These are phyloP conservation scores for Leuctra nigra DNA, from an alignment of 2,888 invertebrate species.

Conservation along the genomic window DNA sequence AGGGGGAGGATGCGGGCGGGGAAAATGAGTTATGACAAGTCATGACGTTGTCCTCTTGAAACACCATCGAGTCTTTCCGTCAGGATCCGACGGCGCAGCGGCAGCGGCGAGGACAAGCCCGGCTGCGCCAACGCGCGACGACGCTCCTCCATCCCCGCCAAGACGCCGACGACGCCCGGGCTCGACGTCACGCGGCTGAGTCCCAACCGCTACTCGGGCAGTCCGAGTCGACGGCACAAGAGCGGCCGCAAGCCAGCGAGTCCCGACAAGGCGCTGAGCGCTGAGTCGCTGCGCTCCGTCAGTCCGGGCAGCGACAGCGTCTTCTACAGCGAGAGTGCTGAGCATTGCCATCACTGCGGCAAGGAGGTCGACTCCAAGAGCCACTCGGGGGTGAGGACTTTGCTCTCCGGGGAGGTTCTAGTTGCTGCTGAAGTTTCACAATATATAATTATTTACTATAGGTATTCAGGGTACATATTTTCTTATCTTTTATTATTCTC, in stretches of 20 bases:
- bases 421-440: no score
- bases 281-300: constrained; percentile 80
- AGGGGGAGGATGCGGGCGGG: no score
- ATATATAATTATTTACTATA: no score
- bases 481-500: no score
- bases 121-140: constrained; percentile 19
- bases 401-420: no score
- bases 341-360: constrained; percentile 69
- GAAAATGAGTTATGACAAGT: no score
- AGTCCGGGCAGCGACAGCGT: constrained; percentile 88
- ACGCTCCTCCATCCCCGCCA: constrained; percentile 26
- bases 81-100: constrained; percentile 25
- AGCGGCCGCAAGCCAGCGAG: constrained; percentile 33
- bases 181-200: constrained; percentile 25
- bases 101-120: constrained; percentile 26
- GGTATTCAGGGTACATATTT: no score
- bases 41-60: no score
- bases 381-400: constrained; percentile 23
- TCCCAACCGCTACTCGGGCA: constrained; percentile 36
- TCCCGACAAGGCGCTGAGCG: constrained; percentile 69
- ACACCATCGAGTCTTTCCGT: background rate
- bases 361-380: constrained; percentile 58
- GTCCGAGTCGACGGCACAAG: constrained; percentile 46
- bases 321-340: constrained; percentile 71
- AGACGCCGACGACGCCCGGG: constrained; percentile 18